Evolutionary conservation across 35 echinoderm and acorn worm species (phyloP), one percentile per base, ranked within the genome.

Genomic region (Ptychodera flava): DNA sequence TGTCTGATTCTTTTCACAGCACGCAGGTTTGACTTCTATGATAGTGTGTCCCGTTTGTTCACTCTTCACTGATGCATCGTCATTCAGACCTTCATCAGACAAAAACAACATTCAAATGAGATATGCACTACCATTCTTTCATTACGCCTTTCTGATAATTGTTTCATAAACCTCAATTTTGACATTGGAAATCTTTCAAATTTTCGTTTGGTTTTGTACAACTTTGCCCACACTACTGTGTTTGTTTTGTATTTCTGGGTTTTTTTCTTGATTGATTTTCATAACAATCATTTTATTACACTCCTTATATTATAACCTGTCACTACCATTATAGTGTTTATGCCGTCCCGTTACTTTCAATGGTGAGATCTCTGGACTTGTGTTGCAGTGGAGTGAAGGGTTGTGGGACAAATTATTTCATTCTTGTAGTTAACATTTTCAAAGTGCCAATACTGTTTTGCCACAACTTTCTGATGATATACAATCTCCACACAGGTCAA

Each of bases 171-270:
- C n/a, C n/a, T n/a, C n/a, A n/a, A n/a, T n/a, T n/a, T n/a, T n/a
- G n/a, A n/a, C n/a, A n/a, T n/a, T n/a, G n/a, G n/a, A n/a, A n/a
- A n/a, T n/a, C n/a, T n/a, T n/a, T n/a, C n/a, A n/a, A n/a, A n/a
- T n/a, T n/a, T n/a, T 30, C 33, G 14, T 75, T 28, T 77, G 86
- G 89, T 16, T 79, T 77, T 15, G 92, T 79, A 77, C 80, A 85
- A 31, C 90, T 88, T 0, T 36, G 33, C 0, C 89, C 81, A n/a
- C 89, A 76, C 16, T 93, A 29, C 10, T 86, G 78, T 35, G 80
- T 16, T 1, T 36, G 22, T 35, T 45, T 83, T 84, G 79, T 82
- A 22, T 83, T 33, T 37, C 38, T 80, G 78, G 33, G 36, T 15
- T 28, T n/a, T n/a, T n/a, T n/a, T n/a, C n/a, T n/a, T n/a, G n/a